Base-by-base conservation (phyloP, 2,888 invertebrate species). In the Ischnus inquisitorius region DNA sequence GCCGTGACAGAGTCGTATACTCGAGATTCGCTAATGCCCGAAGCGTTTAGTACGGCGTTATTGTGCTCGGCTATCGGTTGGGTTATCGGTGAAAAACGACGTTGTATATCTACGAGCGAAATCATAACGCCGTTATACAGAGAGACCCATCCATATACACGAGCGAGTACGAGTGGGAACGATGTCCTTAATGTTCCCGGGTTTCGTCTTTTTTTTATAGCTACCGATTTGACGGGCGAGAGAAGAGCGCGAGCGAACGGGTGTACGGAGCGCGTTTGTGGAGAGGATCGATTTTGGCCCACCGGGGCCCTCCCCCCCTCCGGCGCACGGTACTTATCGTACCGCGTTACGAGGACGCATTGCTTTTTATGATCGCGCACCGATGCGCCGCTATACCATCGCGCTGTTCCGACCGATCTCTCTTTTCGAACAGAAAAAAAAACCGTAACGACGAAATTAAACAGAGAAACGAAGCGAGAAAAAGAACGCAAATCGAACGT, bases 331-430 rank as follows among this genome's bases (percentile, higher is more conserved):
- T 89, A 93, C 93, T 93, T 93, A 93, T 93, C 93, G 93, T 93
- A 89, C 91, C 89, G 90, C 90, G 93, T 93, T 93, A 93, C 92
- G 93, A 92, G 90, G 90, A 89, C 90, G 89, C 93, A 92, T 93
- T 93, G 92, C 88, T 91, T 93, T 93, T 93, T 93, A 93, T 90
- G 90, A 90, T 89, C 75, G 62, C 43, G 25, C 19, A 79, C 78
- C 86, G 86, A 88, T 88, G 89, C 83, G 76, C 54, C 51, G 64
- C 41, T 75, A 43, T 60, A 46, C 62, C 72, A 25, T 46, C 60
- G 72, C 71, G 89, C 86, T 89, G 89, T 89, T 89, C 90, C 89
- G 88, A 90, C 90, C 89, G 88, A 90, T 88, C 88, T 86, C 85
- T 83, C 67, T 46, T 60, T 57, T 43, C 60, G 60, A 34, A 34